A percentile compares a stretch with the other conserved stretches of the same genome.
These are phyloP conservation scores for Lynx canadensis DNA, from an alignment of 2,113 vertebrate species.

Conservation along the genomic window DNA sequence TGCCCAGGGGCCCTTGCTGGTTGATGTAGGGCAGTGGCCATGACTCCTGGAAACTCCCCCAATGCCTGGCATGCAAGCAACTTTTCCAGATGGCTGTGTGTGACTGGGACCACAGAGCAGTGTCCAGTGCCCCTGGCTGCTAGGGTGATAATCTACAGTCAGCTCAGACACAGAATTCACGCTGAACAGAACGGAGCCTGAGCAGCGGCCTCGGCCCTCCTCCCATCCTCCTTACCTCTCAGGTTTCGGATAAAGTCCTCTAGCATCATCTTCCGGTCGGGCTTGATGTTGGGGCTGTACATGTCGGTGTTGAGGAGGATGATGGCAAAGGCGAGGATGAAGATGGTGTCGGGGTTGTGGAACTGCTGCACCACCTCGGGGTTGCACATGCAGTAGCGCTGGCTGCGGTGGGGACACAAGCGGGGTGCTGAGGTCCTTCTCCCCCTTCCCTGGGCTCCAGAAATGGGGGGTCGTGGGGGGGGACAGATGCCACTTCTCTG, in stretches of 20 bases:
- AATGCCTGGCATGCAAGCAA: neutral
- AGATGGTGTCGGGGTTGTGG: slow-evolving; percentile 99
- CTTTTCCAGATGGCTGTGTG: neutral
- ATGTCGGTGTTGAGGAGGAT: slow-evolving; percentile 99
- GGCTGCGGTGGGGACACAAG: slow-evolving; percentile 86
- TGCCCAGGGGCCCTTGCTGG: neutral
- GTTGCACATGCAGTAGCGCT: slow-evolving; percentile 99
- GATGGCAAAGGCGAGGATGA: slow-evolving; percentile 98
- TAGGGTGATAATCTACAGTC: rapidly evolving
- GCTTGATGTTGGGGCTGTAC: slow-evolving; percentile 99
- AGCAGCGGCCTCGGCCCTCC: rapidly evolving
- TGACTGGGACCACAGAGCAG: neutral
- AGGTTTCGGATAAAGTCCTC: slow-evolving; percentile 99
- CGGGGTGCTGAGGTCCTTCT: neutral
- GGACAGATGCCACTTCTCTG: rapidly evolving
- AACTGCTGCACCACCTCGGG: slow-evolving; percentile 99
- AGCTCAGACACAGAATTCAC: neutral
- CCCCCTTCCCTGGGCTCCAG: too few relatives aligned
- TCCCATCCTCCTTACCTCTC: slow-evolving; percentile 88
- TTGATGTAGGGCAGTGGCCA: neutral
- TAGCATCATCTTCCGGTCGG: slow-evolving; percentile 99
- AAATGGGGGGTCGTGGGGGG: rapidly evolving
- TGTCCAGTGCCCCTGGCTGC: neutral
- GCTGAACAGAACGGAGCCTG: rapidly evolving
- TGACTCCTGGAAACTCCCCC: neutral